Conservation (phyloP, 2,113 vertebrate genomes). For the Raja brachyura region DNA sequence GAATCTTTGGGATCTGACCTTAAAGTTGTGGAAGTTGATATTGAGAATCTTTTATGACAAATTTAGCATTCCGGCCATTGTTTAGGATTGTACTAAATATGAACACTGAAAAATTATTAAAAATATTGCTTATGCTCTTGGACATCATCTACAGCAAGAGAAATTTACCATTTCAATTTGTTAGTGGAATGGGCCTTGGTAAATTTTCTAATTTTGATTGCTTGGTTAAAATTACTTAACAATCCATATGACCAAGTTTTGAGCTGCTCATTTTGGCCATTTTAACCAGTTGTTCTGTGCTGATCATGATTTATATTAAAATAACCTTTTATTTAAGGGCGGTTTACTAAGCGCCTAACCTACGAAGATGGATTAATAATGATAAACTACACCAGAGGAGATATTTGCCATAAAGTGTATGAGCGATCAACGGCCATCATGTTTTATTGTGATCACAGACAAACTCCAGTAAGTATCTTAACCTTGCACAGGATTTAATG, state of each 20-base stretch:
- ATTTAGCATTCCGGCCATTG: not conserved
- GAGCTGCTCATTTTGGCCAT: not conserved
- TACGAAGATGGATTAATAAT: constrained; percentile 80
- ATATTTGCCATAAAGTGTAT: constrained; percentile 76
- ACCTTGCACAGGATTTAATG: not conserved
- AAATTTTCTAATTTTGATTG: not conserved
- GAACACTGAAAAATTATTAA: not conserved
- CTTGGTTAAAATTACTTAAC: not conserved
- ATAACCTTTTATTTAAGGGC: constrained; percentile 54
- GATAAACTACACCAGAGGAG: constrained; percentile 82
- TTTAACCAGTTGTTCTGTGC: not conserved
- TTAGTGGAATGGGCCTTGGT: not conserved
- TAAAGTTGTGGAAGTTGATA: not conserved
- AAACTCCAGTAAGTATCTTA: constrained; percentile 59
- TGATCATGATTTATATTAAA: not conserved
- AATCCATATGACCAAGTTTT: not conserved
- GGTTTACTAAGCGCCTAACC: constrained; percentile 65
- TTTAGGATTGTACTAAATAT: not conserved
- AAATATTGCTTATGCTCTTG: too few species aligned
- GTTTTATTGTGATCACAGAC: constrained; percentile 77
- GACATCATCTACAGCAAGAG: too few species aligned
- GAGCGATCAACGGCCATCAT: constrained; percentile 76
- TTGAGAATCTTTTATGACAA: not conserved
- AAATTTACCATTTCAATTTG: too few species aligned
- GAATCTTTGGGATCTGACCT: not conserved